Conservation (phyloP, 2,797 vertebrate species). For the Loris lydekkerianus region DNA sequence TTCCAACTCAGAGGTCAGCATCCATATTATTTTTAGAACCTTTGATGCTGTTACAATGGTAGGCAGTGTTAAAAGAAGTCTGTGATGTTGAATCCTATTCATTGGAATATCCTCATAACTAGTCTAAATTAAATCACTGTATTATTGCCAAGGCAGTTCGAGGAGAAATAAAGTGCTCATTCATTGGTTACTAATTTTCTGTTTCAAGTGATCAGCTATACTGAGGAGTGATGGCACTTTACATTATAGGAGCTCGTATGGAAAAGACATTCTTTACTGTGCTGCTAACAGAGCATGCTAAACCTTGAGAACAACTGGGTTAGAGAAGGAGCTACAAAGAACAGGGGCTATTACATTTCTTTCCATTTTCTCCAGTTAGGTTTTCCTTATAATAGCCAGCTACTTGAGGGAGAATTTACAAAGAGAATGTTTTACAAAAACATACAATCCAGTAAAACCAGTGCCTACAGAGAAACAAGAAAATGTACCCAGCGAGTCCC, state of each 20-base stretch:
- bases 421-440: background rate
- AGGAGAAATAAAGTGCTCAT: slow-evolving; percentile 20
- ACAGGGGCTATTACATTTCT: background rate
- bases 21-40: background rate
- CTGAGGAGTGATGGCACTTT: background rate
- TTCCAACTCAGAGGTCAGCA: background rate
- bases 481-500: background rate
- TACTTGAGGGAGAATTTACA: background rate
- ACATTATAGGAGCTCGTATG: background rate
- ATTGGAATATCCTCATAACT: background rate
- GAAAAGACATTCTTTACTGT: background rate
- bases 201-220: background rate
- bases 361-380: background rate
- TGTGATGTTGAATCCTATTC: background rate
- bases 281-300: background rate
- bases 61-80: background rate
- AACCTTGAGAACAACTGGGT: background rate
- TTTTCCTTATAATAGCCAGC: background rate
- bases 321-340: background rate
- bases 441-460: background rate
- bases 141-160: background rate
- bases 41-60: background rate
- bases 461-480: background rate
- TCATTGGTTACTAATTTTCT: background rate
- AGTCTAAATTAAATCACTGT: background rate